Base-by-base conservation (phyloP, 2,797 vertebrate species). In the Chaenodraco wilsoni region DNA sequence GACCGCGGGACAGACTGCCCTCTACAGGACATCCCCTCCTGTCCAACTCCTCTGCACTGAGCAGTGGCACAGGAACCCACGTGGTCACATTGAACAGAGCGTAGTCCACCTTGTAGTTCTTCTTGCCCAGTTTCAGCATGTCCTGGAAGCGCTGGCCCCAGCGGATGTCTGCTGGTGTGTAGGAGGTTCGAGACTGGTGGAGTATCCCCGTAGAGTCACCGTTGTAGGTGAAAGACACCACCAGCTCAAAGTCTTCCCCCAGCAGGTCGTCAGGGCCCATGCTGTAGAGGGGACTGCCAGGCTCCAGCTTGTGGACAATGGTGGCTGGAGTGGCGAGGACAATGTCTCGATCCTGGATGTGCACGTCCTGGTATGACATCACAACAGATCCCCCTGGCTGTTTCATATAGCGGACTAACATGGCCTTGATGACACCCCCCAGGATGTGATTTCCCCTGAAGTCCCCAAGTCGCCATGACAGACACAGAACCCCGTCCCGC, bases 391-490 rank as follows among this genome's bases (percentile, higher is more conserved):
- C 96, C 3, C 85, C 84, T 2, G 89, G 91, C 68, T 93, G 91
- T 69, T 94, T 95, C 2, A 68, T 73, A 77, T 95, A 94, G 45
- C 96, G 95, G 43, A 99, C 90, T 0, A 99, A 80, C 65, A 97
- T 96, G 23, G 97, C 98, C n/a, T 91, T 87, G 1, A 95, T 94
- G 0, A 93, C 95, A 17, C 98, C 98, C 51, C 98, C 98, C 0
- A 99, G 92, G 82, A 98, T 96, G 69, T 99, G 98, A 66, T 97
- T 97, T 3, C 96, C 95, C 2, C 98, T 88, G 78, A 99, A 96
- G 77, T 99, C 98, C 0, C 96, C 98, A 0, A 99, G 90, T 43
- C 98, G 95, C 97, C 97, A 99, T 61, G 95, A 97, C 19, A 99
- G 93, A 76, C 98, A 99, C 10, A 98, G 92, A 7, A 91, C 94